Evolutionary conservation across 2,113 vertebrate species (phyloP), one percentile per base, ranked within the genome.

Genomic region (Fukomys damarensis): DNA sequence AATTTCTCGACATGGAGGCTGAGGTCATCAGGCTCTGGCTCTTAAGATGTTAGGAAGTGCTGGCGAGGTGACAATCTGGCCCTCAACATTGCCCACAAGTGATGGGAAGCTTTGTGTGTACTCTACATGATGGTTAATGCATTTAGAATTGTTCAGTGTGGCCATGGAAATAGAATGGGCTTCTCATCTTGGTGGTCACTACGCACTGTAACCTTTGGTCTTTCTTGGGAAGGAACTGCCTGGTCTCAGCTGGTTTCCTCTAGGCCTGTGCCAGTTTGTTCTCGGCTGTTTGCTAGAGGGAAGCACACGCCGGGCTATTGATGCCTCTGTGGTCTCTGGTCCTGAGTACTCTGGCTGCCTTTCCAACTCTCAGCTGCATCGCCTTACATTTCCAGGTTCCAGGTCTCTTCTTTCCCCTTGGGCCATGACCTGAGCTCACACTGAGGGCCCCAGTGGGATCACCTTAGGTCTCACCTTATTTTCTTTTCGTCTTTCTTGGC

Each of bases 401-500:
- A 30, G 24, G 4, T 30, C 8, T 12, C 12, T 12, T 54, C 30
- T 1, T 46, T 7, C 28, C 85, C 72, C 35, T 63, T 89, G 14
- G 59, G 9, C 4, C 2, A 49, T 1, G 2, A 22, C 5, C 8
- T 24, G 22, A 56, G 6, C 3, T 11, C 4, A 65, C 24, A 28
- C 26, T 32, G 58, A 63, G n/a, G 20, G n/a, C n/a, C 32, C 19
- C 19, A 14, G 4, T 0, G 2, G 54, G 43, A 56, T 58, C 10
- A 10, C 13, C 14, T 5, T 22, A 11, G 46, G 66, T 35, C 28
- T 92, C 0, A 7, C 6, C 32, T 86, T 26, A 1, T 11, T 54
- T 82, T 28, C 26, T 52, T 58, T 16, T 30, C 86, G 1, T 86
- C 20, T 82, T 58, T 9, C 6, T 0, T 35, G 65, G 32, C n/a